Percentiles rank a stretch among this genome's conserved stretches.
Conservation (phyloP, 2,888 invertebrate species). For the Anorthoa munda region DNA sequence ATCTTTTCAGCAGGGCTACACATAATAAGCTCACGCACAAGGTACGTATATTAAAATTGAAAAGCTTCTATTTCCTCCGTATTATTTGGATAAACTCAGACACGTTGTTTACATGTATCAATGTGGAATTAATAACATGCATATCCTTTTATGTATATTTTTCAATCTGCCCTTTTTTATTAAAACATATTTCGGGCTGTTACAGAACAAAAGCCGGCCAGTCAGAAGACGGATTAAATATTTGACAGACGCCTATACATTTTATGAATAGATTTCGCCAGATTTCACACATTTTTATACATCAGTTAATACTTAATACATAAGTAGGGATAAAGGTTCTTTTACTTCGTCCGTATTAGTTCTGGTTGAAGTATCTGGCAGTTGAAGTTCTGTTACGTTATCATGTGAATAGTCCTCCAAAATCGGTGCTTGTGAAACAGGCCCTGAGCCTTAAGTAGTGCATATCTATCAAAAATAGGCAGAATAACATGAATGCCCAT, state of each 20-base stretch:
- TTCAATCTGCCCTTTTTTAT: slow-evolving; percentile 6
- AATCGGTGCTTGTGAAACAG: neutral
- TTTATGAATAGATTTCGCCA: neutral
- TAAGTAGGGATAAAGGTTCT: neutral
- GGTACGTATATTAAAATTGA: neutral
- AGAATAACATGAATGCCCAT: neutral
- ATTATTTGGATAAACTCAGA: slow-evolving; percentile 8
- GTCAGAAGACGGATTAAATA: slow-evolving; percentile 29
- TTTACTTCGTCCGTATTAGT: neutral
- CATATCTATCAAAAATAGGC: slow-evolving; percentile 3
- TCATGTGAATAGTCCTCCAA: neutral
- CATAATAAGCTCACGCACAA: neutral
- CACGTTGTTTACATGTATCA: neutral
- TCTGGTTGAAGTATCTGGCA: neutral
- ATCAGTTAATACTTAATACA: neutral
- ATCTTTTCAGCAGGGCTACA: neutral
- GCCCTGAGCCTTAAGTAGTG: neutral
- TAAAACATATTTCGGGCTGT: slow-evolving; percentile 22
- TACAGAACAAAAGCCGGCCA: slow-evolving; percentile 11
- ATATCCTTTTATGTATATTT: slow-evolving; percentile 16
- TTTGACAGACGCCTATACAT: neutral
- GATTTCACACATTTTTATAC: neutral
- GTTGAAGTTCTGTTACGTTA: neutral
- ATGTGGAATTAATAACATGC: slow-evolving; percentile 14
- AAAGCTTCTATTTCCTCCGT: neutral